Evolutionary conservation across 1,140 invertebrate species (phyloP).

Genomic region (Sitophilus oryzae): DNA sequence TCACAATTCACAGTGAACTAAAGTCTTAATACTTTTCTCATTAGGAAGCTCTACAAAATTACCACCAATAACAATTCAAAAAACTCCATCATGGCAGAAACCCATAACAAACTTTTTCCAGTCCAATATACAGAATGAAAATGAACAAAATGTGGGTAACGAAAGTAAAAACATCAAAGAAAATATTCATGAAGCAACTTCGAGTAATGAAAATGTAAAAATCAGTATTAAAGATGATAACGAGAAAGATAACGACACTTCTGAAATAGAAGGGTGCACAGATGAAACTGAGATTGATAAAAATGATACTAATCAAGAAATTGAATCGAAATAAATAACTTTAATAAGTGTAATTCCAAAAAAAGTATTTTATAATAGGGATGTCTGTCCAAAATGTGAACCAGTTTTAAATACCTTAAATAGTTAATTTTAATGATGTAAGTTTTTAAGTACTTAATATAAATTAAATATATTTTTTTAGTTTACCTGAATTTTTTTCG

Average conservation of each 20-base stretch:
- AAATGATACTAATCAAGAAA: neutral
- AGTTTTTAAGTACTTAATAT: no score
- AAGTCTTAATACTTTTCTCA: neutral
- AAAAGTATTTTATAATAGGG: no score
- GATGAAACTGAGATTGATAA: neutral
- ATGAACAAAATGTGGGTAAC: neutral
- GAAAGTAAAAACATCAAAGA: neutral
- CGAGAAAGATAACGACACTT: neutral
- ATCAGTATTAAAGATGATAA: neutral
- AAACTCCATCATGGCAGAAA: conserved; percentile 23
- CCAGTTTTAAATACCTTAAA: no score
- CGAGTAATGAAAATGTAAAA: neutral
- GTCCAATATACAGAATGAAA: neutral
- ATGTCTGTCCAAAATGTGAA: no score
- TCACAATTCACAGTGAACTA: neutral
- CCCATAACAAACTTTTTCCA: conserved; percentile 25
- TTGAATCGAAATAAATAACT: no score
- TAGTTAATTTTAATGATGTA: no score
- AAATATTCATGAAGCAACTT: no score
- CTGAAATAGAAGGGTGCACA: neutral
- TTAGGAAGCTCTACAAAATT: conserved; percentile 13
- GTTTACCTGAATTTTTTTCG: neutral
- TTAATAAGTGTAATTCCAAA: no score
- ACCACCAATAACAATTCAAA: conserved; percentile 16
- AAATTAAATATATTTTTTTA: no score